Percentiles rank a stretch among this genome's conserved stretches.
Conservation (phyloP, 1,140 invertebrate species). For the Battus philenor region DNA sequence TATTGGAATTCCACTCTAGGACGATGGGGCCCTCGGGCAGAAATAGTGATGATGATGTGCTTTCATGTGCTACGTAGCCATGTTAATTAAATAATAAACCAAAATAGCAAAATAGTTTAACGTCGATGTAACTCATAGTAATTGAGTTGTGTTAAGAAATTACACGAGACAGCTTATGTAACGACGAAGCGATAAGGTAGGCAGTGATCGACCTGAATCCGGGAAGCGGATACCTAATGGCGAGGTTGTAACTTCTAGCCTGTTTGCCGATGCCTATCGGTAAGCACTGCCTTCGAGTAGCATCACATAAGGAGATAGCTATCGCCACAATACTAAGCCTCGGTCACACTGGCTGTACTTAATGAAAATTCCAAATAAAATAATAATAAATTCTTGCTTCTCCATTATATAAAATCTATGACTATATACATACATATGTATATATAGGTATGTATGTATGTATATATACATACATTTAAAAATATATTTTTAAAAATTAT, state of each 20-base stretch:
- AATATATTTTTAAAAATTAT: too few species aligned
- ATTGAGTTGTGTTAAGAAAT: too few species aligned
- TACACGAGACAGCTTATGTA: too few species aligned
- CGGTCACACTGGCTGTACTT: not conserved
- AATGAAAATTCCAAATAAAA: too few species aligned
- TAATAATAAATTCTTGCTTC: too few species aligned
- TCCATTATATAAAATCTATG: not conserved
- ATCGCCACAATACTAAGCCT: not conserved
- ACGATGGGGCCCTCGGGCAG: too few species aligned
- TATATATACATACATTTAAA: not conserved
- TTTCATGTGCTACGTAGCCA: too few species aligned
- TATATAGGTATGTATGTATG: not conserved
- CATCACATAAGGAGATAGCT: slow-evolving; percentile 9
- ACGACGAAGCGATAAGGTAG: slow-evolving; percentile 5
- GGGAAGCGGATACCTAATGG: slow-evolving; percentile 12
- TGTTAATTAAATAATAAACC: too few species aligned
- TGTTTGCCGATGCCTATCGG: slow-evolving; percentile 15
- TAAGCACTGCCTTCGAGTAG: slow-evolving; percentile 3
- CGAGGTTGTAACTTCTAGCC: slow-evolving; percentile 10
- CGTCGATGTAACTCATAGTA: too few species aligned
- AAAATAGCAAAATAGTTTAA: too few species aligned
- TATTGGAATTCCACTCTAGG: too few species aligned
- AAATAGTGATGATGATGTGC: too few species aligned
- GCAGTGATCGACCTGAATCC: slow-evolving; percentile 13
- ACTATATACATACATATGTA: not conserved